Base-by-base conservation (phyloP, 2,797 vertebrate species). In the Melanotaenia pygmaea region DNA sequence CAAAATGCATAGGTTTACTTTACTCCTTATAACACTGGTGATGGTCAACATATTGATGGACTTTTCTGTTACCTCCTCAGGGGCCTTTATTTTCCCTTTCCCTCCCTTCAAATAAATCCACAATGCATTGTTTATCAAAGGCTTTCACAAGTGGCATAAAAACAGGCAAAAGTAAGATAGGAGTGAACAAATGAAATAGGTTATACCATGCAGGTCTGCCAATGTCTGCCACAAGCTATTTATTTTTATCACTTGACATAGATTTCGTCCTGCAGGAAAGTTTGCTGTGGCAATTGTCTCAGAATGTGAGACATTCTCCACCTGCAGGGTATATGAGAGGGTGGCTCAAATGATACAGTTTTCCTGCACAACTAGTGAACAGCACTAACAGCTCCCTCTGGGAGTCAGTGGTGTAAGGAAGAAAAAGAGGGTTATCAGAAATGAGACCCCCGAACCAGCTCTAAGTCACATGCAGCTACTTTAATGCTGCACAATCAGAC, bases 281-380 rank as follows among this genome's bases (percentile, higher is more conserved):
- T 89, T 88, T 84, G 59, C 80, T 20, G 58, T 54, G 1, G 81
- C 70, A 79, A 85, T 88, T 84, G 82, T 80, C 81, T 70, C 80
- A 65, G 72, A 89, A 79, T 85, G 85, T 64, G 83, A 84, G 54
- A 62, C 50, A 30, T 75, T 72, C 57, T 83, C 35, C 66, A 14
- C 80, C 86, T 50, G n/a, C 67, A 14, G 82, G 86, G 75, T 59
- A 62, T 73, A 59, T 65, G 70, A 77, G 72, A 85, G 81, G 86
- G 86, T 84, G 89, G 87, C 70, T 83, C 86, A 89, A 90, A 93
- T 89, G 79, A 91, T 93, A 85, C 84, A 77, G 77, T 93, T 94
- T 92, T 90, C 86, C 82, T 83, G 84, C 86, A 81, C 80, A 79
- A 89, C 82, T 78, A 69, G 84, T 85, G 87, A 89, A 75, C 90